These are phyloP conservation scores for Ameiurus melas DNA, from an alignment of 2,113 vertebrate species.

Conservation along the genomic window DNA sequence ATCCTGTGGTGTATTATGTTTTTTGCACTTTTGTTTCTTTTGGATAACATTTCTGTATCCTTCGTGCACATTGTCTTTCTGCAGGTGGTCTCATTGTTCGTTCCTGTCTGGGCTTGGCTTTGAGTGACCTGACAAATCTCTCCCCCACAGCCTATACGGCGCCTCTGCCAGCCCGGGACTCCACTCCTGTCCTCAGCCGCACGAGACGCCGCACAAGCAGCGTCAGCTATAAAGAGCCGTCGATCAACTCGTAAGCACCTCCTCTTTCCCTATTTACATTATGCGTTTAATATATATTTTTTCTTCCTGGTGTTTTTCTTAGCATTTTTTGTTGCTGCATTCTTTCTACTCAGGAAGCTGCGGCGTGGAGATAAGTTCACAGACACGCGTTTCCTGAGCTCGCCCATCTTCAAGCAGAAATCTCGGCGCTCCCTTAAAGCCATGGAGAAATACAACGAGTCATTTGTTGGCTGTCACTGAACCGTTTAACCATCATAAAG, in stretches of 20 bases:
- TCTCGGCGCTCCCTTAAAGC: conserved; percentile 57
- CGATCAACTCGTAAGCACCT: conserved; percentile 69
- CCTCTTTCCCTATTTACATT: background rate
- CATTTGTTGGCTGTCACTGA: conserved; percentile 74
- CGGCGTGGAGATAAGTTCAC: conserved; percentile 93
- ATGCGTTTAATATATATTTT: no score
- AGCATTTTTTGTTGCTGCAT: background rate
- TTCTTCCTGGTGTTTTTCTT: background rate
- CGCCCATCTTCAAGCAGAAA: conserved; percentile 83
- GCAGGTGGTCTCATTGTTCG: conserved; percentile 68
- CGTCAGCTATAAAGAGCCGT: conserved; percentile 88
- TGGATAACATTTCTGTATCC: background rate
- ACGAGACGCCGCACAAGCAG: conserved; percentile 76
- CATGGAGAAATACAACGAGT: conserved; percentile 75
- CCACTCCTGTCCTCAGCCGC: conserved; percentile 53
- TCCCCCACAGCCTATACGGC: conserved; percentile 66
- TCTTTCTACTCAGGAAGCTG: conserved; percentile 79
- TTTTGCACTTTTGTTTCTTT: conserved; percentile 48
- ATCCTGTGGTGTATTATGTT: background rate
- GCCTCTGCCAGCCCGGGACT: conserved; percentile 58
- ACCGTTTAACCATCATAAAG: background rate
- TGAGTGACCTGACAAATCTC: conserved; percentile 87
- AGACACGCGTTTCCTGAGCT: conserved; percentile 83
- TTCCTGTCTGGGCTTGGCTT: conserved; percentile 67
- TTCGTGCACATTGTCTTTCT: conserved; percentile 58